phyloP scores from a whole-genome alignment of 2,888 invertebrate species.

The Sinhomidia bicolor region DNA sequence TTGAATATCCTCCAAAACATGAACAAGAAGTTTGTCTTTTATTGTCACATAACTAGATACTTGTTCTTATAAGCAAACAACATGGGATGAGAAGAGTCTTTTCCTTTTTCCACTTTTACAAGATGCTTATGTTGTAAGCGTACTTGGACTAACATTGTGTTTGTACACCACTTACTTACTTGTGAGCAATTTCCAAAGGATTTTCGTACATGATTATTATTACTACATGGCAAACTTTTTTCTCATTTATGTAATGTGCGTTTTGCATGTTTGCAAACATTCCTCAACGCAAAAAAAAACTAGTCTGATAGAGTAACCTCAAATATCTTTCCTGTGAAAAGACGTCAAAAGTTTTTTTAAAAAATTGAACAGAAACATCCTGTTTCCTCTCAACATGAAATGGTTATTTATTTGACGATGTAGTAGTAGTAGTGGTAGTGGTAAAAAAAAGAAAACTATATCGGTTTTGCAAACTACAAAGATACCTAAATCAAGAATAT shows the following conservation, averaged over 20 bases:
- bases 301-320: not conserved
- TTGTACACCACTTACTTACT: not conserved
- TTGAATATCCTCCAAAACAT: conserved; percentile 4
- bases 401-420: not conserved
- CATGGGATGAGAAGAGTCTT: not conserved
- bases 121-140: no score
- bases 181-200: not conserved
- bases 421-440: not conserved
- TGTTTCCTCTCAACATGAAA: not conserved
- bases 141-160: no score
- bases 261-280: conserved; percentile 8
- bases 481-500: not conserved
- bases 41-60: not conserved
- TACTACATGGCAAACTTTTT: conserved; percentile 20
- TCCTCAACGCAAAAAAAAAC: not conserved
- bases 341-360: not conserved
- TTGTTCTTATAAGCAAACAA: not conserved
- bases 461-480: not conserved
- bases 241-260: not conserved
- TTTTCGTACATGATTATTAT: no score
- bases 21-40: conserved; percentile 12
- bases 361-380: not conserved
- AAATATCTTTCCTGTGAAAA: not conserved
- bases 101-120: not conserved
- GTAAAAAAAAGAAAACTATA: no score